Base-by-base conservation (phyloP, 2,888 invertebrate species). In the Polydrusus pterygomalis region DNA sequence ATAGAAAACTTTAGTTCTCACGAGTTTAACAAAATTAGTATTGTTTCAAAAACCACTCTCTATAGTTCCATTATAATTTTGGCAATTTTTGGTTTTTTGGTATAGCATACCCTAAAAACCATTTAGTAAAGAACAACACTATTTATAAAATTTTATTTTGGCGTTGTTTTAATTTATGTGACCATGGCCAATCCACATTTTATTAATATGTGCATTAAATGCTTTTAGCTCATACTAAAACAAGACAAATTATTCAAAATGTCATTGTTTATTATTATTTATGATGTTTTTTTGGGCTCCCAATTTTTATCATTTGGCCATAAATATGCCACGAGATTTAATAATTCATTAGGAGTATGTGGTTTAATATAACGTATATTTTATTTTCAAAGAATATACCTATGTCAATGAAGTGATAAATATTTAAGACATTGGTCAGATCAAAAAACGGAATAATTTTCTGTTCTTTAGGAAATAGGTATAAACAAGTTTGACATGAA, bases 251-350 rank as follows among this genome's bases (percentile, higher is more conserved):
- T 64, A 49, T 64, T 49, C 64, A 64, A 49, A 49, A 64, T 49
- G 64, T 64, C 47, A 64, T 64, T 47, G 45, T 63, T 63, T 47
- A 47, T 63, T 45, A 63, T 64, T 30, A 64, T 64, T 64, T 64
- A 64, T 64, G 64, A 34, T 17, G 30, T 64, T 45, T 45, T n/a
- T 63, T 38, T 45, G 1, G n/a, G 47, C 63, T 6, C 6, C 34
- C 43, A 64, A 20, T 64, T 64, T 64, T 64, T 49, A 34, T 47
- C 25, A 20, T 30, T 43, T 45, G 15, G 34, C 25, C 18, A 6
- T 64, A 64, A 64, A 64, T 64, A 34, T 20, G 64, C n/a, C 45
- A 38, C 10, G 10, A 15, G 38, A 60, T 38, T 60, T 40, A 38
- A 38, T 17, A 17, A 60, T 38, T 60, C 13, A 60, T 60, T 38